Base-by-base conservation (phyloP, 2,888 invertebrate species). In the Epicampocera succincta region DNA sequence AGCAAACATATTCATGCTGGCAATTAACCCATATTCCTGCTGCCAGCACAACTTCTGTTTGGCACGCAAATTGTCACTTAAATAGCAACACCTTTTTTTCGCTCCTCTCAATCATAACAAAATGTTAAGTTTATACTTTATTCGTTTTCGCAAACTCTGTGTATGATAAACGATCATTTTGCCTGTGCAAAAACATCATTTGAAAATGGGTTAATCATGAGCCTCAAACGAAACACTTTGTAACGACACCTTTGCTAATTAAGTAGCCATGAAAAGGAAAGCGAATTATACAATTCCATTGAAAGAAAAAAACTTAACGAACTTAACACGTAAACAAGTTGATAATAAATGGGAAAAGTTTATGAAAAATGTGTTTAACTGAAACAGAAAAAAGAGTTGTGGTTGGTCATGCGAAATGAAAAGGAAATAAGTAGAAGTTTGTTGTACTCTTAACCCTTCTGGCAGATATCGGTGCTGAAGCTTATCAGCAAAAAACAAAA, bases 11-110 rank as follows among this genome's bases (percentile, higher is more conserved):
- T 33, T 33, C 0, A 21, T 11, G 29, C 58, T 12, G 21, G 13
- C 56, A 66, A 29, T 3, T 58, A 58, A 42, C 48, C 66, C 58
- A 66, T 9, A 13, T 76, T 38, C n/a, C 12, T 4, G 19, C n/a
- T 15, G 1, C 9, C 25, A 25, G 21, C 8, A n/a, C 19, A n/a
- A 38, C 42, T 65, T 29, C 48, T 50, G 58, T 76, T 68, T 81
- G 15, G 63, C 84, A 84, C 79, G 84, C 84, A 54, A 83, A 71
- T 63, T 73, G 61, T 76, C 71, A 56, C 69, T 84, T 83, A 74
- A 56, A 3, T 19, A 12, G 40, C 63, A 13, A 63, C 48, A 56
- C 71, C 71, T 11, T 65, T 33, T 72, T 65, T 72, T 72, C 50
- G 13, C 42, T 4, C 63, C 50, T 29, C 46, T 21, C n/a, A 44